Base-by-base conservation (phyloP, 2,113 vertebrate species). In the Cairina moschata region DNA sequence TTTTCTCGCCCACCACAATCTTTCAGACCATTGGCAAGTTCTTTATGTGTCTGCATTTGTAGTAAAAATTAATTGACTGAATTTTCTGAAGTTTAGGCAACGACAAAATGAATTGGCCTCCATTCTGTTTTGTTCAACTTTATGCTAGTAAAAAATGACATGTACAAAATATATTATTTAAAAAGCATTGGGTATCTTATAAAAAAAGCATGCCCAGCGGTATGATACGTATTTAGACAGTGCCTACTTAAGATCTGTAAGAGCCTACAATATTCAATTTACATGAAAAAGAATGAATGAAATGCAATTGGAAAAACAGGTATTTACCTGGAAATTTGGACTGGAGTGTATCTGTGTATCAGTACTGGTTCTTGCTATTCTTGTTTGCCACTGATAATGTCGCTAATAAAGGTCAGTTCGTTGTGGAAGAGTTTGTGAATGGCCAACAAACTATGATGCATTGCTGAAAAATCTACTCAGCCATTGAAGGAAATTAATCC, bases 401-500 rank as follows among this genome's bases (percentile, higher is more conserved):
- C 3, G 31, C 76, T 71, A 89, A 78, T 74, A 83, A 91, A 91
- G 78, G 81, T 82, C 77, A 77, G 52, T 18, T 85, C 60, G 13
- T 62, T 40, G 63, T 83, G 72, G 84, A 96, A 83, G 38, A 34
- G 40, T 73, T 73, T 88, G 42, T 55, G 60, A 77, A 92, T 18
- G 48, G 68, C 52, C 60, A 75, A 78, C 46, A 63, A 54, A 90
- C 60, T 8, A 11, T 10, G 13, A 58, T 63, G 8, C 38, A 48
- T 48, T 67, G 56, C 72, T 96, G 85, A 60, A 90, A 90, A 90
- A 72, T 42, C 56, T 83, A n/a, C 90, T 42, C 71, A 77, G 59
- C 36, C 44, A 8, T 2, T 62, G 89, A 59, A 75, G 76, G 88
- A 68, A 96, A 96, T 91, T 46, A 85, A 72, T 78, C 72, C 87